phyloP scores from a whole-genome alignment of 2,888 invertebrate genomes.

The Hydroisotoma schaefferi region DNA sequence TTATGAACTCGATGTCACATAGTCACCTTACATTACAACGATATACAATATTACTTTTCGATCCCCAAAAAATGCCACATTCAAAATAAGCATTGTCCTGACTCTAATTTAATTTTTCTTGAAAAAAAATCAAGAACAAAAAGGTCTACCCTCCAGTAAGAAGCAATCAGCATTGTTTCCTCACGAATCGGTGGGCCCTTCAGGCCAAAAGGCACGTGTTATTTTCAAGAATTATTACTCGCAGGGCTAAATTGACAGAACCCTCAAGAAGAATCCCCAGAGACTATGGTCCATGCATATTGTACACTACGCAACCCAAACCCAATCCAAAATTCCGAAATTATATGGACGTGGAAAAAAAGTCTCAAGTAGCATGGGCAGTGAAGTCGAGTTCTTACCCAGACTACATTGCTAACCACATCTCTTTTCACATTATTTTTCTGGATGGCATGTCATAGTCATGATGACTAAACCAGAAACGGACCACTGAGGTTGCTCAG shows the following conservation, averaged over 20 bases:
- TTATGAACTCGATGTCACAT: no score
- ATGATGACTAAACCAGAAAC: conserved; percentile 21
- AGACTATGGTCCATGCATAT: no score
- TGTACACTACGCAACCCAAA: no score
- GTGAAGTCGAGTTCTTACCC: not conserved
- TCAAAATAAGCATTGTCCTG: no score
- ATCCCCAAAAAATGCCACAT: not conserved
- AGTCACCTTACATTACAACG: no score
- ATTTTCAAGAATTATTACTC: conserved; percentile 1
- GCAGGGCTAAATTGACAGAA: not conserved
- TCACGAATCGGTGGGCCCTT: conserved; percentile 24
- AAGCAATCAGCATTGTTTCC: conserved; percentile 4
- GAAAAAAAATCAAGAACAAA: conserved; percentile 3
- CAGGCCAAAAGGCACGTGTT: conserved; percentile 41
- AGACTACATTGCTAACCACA: not conserved
- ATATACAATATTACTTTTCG: no score
- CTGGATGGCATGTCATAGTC: no score
- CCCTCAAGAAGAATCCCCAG: no score
- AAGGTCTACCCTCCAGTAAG: not conserved
- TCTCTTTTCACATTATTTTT: not conserved
- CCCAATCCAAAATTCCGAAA: no score
- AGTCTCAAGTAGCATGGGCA: conserved; percentile 13
- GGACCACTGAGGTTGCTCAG: not conserved
- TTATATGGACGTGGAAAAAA: not conserved
- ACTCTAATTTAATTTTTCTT: not conserved